Conservation (phyloP, 1,140 invertebrate species). For the Conus betulinus region DNA sequence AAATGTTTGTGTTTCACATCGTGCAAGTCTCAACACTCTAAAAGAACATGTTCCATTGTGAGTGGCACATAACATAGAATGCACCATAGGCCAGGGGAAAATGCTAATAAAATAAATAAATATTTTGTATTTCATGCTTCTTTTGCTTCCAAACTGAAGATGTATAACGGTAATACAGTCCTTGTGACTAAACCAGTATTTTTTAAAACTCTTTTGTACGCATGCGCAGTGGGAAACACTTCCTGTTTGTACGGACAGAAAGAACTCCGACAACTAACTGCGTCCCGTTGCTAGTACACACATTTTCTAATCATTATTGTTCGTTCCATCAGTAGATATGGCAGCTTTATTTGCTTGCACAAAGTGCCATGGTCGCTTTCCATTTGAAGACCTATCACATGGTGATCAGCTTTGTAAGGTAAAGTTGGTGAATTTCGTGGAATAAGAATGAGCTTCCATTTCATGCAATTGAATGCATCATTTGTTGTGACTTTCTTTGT, state of each 20-base stretch:
- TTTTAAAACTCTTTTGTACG: neutral
- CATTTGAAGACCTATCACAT: conserved; percentile 95
- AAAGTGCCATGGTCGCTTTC: conserved; percentile 94
- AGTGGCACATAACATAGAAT: no score
- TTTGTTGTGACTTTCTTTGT: no score
- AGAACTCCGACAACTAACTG: neutral
- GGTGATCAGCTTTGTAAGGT: conserved; percentile 98
- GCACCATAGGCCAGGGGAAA: no score
- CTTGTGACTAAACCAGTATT: neutral
- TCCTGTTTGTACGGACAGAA: neutral
- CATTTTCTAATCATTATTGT: neutral
- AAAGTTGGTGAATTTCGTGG: conserved; percentile 61
- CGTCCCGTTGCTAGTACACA: neutral
- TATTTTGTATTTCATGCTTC: no score
- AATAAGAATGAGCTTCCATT: no score
- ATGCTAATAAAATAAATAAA: no score
- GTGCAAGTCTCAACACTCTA: no score
- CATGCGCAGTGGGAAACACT: neutral
- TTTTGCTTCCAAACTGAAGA: no score
- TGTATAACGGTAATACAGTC: no score
- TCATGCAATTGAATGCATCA: no score
- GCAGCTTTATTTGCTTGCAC: conserved; percentile 82
- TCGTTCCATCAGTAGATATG: neutral
- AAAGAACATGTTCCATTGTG: no score
- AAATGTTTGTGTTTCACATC: no score